These are phyloP conservation scores for Brachionichthys hirsutus DNA, from an alignment of 2,113 vertebrate genomes.

Conservation along the genomic window DNA sequence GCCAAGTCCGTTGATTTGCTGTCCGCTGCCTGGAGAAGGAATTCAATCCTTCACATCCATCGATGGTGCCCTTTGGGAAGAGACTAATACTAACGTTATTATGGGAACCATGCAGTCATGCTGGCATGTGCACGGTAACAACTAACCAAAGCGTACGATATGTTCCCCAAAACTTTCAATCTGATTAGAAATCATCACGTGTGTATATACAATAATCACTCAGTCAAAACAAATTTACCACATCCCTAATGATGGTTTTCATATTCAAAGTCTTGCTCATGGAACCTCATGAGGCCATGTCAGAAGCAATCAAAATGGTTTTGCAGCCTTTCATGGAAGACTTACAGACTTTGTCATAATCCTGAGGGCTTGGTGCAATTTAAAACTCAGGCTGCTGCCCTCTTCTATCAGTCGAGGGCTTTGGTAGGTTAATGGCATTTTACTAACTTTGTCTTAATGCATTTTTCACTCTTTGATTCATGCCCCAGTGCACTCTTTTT, in stretches of 20 bases:
- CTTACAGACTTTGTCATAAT: conserved; percentile 66
- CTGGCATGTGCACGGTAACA: conserved; percentile 40
- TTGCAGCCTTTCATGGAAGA: conserved; percentile 61
- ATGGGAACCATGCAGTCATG: conserved; percentile 60
- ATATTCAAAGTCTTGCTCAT: conserved; percentile 56
- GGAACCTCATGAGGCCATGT: conserved; percentile 61
- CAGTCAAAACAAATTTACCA: conserved; percentile 63
- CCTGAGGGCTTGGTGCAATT: conserved; percentile 71
- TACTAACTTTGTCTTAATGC: conserved; percentile 73
- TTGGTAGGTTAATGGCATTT: conserved; percentile 78
- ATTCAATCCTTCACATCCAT: conserved; percentile 48
- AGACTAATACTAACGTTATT: conserved; percentile 43
- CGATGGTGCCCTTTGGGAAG: conserved; percentile 55
- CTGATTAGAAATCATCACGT: conserved; percentile 63
- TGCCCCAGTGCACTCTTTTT: conserved; percentile 64
- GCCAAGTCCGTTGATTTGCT: conserved; percentile 61
- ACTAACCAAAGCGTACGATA: conserved; percentile 39
- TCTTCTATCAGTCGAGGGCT: conserved; percentile 71
- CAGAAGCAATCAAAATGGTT: conserved; percentile 67
- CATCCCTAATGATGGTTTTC: conserved; percentile 70
- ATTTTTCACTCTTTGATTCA: conserved; percentile 72
- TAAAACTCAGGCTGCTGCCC: conserved; percentile 68
- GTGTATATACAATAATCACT: conserved; percentile 68
- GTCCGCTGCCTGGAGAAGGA: conserved; percentile 37
- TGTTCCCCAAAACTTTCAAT: conserved; percentile 46